These are phyloP conservation scores for Meiosimyza platycephala DNA, from an alignment of 2,888 invertebrate species.

Conservation along the genomic window DNA sequence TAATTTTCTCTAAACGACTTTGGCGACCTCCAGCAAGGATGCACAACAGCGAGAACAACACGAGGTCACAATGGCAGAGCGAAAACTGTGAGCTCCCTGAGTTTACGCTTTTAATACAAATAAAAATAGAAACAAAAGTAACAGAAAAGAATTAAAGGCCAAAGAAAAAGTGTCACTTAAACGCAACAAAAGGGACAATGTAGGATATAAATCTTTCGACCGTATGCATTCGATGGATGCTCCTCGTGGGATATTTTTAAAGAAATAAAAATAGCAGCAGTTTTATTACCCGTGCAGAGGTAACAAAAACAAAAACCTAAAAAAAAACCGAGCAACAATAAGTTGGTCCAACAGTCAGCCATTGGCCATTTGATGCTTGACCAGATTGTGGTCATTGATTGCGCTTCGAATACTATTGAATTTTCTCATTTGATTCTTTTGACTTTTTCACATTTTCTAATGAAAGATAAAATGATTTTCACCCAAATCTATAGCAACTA, in stretches of 20 bases:
- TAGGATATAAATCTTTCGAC: constrained; percentile 47
- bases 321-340: constrained; percentile 41
- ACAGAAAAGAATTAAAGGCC: neutral
- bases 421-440: constrained; percentile 6
- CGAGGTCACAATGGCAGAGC: constrained; percentile 6
- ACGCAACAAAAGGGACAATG: constrained; percentile 41
- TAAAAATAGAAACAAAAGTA: constrained; percentile 13
- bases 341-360: neutral
- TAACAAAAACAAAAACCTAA: constrained; percentile 42
- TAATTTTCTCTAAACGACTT: constrained; percentile 27
- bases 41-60: constrained; percentile 32
- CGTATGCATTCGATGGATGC: constrained; percentile 23
- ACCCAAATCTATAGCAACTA: neutral
- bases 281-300: constrained; percentile 44
- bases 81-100: neutral
- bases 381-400: constrained; percentile 60
- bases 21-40: constrained; percentile 52
- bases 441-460: constrained; percentile 53
- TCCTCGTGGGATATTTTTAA: constrained; percentile 36
- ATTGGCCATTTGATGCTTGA: constrained; percentile 33
- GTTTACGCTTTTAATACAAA: constrained; percentile 24
- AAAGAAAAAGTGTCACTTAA: constrained; percentile 37
- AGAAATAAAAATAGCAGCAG: constrained; percentile 40
- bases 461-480: constrained; percentile 56
- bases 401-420: constrained; percentile 52